These are phyloP conservation scores for Xylota segnis DNA, from an alignment of 2,888 invertebrate species.

Conservation along the genomic window DNA sequence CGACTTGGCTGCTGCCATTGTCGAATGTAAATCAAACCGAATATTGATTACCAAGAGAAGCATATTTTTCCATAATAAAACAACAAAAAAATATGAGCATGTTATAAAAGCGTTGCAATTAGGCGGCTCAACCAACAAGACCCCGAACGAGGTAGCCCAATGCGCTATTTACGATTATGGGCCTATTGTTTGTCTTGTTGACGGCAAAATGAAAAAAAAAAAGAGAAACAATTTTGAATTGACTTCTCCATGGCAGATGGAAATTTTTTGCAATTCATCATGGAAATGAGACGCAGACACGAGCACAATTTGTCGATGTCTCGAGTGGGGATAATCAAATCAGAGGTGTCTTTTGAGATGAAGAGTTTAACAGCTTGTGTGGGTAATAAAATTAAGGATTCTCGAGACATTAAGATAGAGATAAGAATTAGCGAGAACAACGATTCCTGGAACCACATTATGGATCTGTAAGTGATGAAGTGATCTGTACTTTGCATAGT, in stretches of 20 bases:
- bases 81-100: constrained; percentile 31
- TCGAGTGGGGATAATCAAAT: constrained; percentile 31
- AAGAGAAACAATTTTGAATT: constrained; percentile 1
- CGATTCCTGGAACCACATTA: constrained; percentile 10
- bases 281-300: constrained; percentile 23
- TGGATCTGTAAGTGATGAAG: constrained; percentile 6
- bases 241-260: constrained; percentile 9
- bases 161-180: constrained; percentile 23
- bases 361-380: constrained; percentile 20
- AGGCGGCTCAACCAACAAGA: not conserved
- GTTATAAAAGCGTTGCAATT: constrained; percentile 35
- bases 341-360: constrained; percentile 8
- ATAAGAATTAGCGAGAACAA: constrained; percentile 10
- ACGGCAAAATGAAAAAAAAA: not conserved
- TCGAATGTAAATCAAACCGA: constrained; percentile 42
- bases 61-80: constrained; percentile 40
- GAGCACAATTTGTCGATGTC: constrained; percentile 38
- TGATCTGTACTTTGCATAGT: not conserved
- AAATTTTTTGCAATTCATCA: constrained; percentile 25
- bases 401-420: constrained; percentile 4
- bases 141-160: not conserved
- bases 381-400: constrained; percentile 21
- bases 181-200: constrained; percentile 1
- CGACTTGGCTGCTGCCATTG: constrained; percentile 24
- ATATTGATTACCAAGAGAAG: constrained; percentile 21